Conservation (phyloP, 1,140 invertebrate species). For the Hyles vespertilio region DNA sequence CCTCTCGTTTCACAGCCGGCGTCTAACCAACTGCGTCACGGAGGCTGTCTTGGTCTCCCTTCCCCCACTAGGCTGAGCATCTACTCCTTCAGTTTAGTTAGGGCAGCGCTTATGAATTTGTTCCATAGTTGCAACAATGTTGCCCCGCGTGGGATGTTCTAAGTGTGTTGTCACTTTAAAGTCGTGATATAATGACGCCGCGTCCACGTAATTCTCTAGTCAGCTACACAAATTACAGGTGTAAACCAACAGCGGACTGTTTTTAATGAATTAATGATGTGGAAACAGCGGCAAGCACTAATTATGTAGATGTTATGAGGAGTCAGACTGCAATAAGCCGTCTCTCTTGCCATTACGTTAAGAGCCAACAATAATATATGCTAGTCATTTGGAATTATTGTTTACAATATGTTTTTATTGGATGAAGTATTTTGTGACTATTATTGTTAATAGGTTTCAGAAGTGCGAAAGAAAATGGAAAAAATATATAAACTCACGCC, state of each 20-base stretch:
- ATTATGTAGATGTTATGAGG: conserved; percentile 45
- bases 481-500: too few species aligned
- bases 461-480: too few species aligned
- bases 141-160: conserved; percentile 2
- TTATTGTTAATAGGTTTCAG: too few species aligned
- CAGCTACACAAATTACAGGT: conserved; percentile 48
- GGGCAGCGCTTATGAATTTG: conserved; percentile 14
- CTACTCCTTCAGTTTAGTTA: too few species aligned
- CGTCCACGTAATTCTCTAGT: conserved; percentile 26
- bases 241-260: conserved; percentile 41
- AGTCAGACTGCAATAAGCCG: conserved; percentile 4
- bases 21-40: too few species aligned
- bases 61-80: too few species aligned
- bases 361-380: too few species aligned
- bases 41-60: too few species aligned
- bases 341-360: conserved; percentile 13
- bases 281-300: conserved; percentile 25
- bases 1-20: too few species aligned
- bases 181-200: conserved; percentile 43
- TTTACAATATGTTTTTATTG: too few species aligned
- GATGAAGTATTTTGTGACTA: too few species aligned
- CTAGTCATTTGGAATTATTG: too few species aligned
- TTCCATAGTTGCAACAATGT: neutral
- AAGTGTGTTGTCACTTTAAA: conserved; percentile 20
- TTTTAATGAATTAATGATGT: conserved; percentile 45